Evolutionary conservation across 2,888 invertebrate species (phyloP), one percentile per base, ranked within the genome.

Genomic region (Pyrrhia umbra): DNA sequence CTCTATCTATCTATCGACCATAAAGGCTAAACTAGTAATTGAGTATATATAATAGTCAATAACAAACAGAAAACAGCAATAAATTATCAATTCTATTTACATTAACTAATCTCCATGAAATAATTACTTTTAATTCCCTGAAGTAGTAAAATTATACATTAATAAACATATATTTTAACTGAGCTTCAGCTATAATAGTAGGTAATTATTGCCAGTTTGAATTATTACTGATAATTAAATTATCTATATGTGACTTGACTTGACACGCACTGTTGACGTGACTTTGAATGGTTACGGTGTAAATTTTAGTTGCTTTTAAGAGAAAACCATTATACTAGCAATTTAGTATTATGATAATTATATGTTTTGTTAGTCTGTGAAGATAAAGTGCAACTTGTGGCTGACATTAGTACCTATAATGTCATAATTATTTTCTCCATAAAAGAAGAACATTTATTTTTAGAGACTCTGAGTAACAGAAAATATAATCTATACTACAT

Each of bases 181-280:
- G 9, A 54, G 15, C 27, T 49, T 34, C 34, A 34, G n/a, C 34
- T n/a, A 34, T 34, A 34, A 34, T 16, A 58, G 43, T 47, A n/a
- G 15, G 18, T 13, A 13, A 9, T 34, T 30, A 25, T 25, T 23
- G 37, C 3, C 10, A 5, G 1, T 46, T 57, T 25, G 45, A 46
- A 70, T 58, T 51, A 20, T 0, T 34, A 34, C 13, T 34, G n/a
- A 34, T 34, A 34, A 34, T 34, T 34, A 0, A 20, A 39, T 42
- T 23, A 34, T 39, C 5, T n/a, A 8, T 37, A 8, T 66, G 51
- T 43, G 25, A 55, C 72, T 39, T 67, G 47, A 72, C 61, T 52
- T 5, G 39, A 39, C 67, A 67, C 52, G 67, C 34, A 37, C 18
- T 10, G 5, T 13, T n/a, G 27, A 46, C 46, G 37, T 46, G 39